A percentile compares a stretch with the other conserved stretches of the same genome.
Evolutionary conservation across 2,888 invertebrate genomes (phyloP).

Genomic region (Anthophora plumipes): DNA sequence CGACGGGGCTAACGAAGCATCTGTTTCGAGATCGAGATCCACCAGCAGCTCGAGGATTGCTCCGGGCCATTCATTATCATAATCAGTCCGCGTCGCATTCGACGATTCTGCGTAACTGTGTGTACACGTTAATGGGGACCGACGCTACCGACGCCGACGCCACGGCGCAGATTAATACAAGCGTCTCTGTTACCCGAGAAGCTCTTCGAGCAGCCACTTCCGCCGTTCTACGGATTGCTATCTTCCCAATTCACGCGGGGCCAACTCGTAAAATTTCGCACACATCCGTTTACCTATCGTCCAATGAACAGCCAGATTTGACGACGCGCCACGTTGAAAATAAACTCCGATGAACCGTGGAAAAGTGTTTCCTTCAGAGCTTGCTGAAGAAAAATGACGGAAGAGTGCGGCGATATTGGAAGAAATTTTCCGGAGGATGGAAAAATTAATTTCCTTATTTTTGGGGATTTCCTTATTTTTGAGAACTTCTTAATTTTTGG

Average conservation of each 20-base stretch:
- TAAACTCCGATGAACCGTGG: too few relatives aligned
- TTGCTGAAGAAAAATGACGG: too few relatives aligned
- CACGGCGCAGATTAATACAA: slow-evolving; percentile 43
- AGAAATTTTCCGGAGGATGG: too few relatives aligned
- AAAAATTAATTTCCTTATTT: too few relatives aligned
- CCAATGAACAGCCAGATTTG: too few relatives aligned
- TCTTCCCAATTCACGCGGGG: neutral
- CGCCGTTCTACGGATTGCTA: slow-evolving; percentile 11
- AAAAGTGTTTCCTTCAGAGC: too few relatives aligned
- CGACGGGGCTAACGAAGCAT: slow-evolving; percentile 57
- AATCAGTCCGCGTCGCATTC: slow-evolving; percentile 62
- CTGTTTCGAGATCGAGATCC: slow-evolving; percentile 50
- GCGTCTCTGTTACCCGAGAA: neutral
- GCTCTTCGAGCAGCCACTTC: slow-evolving; percentile 4
- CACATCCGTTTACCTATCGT: too few relatives aligned
- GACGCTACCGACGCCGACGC: neutral
- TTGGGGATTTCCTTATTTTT: too few relatives aligned
- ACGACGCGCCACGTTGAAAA: too few relatives aligned
- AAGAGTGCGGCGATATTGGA: too few relatives aligned
- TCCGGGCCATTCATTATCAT: slow-evolving; percentile 66
- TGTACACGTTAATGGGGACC: slow-evolving; percentile 42
- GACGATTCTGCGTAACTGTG: slow-evolving; percentile 39
- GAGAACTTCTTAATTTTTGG: too few relatives aligned
- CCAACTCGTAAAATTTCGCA: too few relatives aligned
- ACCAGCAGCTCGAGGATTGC: slow-evolving; percentile 47